Conservation (phyloP, 1,140 invertebrate species). For the Protaetia brevitarsis region DNA sequence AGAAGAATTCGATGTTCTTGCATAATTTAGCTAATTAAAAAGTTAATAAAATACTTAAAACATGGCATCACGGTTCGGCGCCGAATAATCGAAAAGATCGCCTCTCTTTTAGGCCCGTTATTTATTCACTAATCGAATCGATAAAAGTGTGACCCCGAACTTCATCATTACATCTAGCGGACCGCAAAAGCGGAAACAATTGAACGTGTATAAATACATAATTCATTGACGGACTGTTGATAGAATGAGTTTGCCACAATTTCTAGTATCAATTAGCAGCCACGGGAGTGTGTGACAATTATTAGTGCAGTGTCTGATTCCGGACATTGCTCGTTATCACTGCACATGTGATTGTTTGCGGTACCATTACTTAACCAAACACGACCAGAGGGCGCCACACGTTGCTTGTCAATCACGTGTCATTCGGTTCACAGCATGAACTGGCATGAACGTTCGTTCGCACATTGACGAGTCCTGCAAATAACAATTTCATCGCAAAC, state of each 20-base stretch:
- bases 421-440: not conserved
- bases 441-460: too few species aligned
- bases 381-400: slow-evolving; percentile 33
- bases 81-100: too few species aligned
- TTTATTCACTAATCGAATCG: too few species aligned
- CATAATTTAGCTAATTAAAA: too few species aligned
- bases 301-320: slow-evolving; percentile 18
- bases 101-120: too few species aligned
- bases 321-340: not conserved
- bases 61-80: too few species aligned
- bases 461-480: not conserved
- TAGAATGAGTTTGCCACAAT: slow-evolving; percentile 7
- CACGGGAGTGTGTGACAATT: slow-evolving; percentile 4
- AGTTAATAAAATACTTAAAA: too few species aligned
- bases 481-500: not conserved
- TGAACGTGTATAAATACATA: slow-evolving; percentile 2
- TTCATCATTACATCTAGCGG: not conserved
- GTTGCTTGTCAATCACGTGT: slow-evolving; percentile 34
- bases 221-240: not conserved
- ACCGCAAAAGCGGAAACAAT: not conserved
- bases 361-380: slow-evolving; percentile 40
- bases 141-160: not conserved
- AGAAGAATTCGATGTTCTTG: too few species aligned
- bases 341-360: slow-evolving; percentile 35
- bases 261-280: slow-evolving; percentile 11